Evolutionary conservation across 2,888 invertebrate genomes (phyloP).

Genomic region (Zelleria hepariella): DNA sequence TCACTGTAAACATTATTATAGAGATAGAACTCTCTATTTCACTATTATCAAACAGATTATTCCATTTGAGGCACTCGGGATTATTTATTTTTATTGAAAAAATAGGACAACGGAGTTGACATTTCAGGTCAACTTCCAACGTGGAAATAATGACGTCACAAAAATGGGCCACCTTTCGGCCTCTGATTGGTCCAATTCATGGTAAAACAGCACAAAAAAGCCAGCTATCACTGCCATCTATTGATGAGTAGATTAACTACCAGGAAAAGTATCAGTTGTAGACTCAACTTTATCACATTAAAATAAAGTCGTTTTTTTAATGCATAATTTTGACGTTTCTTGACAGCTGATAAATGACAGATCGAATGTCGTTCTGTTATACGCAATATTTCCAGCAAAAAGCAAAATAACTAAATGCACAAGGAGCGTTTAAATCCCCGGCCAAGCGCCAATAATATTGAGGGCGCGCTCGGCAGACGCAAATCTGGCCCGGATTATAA

Average conservation of each 20-base stretch:
- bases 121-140: constrained; percentile 70
- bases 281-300: neutral
- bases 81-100: constrained; percentile 21
- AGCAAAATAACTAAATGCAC: neutral
- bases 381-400: neutral
- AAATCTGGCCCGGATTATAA: no score
- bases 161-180: constrained; percentile 51
- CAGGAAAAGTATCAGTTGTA: neutral
- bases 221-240: constrained; percentile 37
- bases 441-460: neutral
- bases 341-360: neutral
- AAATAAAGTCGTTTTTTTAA: neutral
- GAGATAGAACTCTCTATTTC: neutral
- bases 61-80: neutral
- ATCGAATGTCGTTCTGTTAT: constrained; percentile 3
- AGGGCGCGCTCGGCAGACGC: neutral
- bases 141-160: constrained; percentile 78
- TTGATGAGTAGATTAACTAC: constrained; percentile 9
- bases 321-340: neutral
- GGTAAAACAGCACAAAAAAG: constrained; percentile 31
- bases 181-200: constrained; percentile 48
- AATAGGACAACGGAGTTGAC: constrained; percentile 40
- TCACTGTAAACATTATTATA: neutral
- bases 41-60: neutral
- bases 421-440: neutral